Base-by-base conservation (phyloP, 2,888 invertebrate genomes). In the Chloroclysta siterata region DNA sequence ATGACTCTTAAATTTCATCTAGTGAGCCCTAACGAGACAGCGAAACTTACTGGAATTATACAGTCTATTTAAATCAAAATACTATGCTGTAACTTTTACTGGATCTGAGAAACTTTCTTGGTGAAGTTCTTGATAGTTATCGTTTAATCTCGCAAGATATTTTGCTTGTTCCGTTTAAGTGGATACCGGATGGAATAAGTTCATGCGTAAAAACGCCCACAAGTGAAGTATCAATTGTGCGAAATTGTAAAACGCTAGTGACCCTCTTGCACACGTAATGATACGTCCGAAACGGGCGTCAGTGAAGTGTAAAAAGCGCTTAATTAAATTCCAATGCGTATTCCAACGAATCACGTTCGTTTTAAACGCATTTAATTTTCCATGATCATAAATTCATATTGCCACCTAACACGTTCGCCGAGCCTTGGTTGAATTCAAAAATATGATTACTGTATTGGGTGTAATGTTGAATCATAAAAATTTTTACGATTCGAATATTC, bases 311-410 rank as follows among this genome's bases (percentile, higher is more conserved):
- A 75, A 84, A 85, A 83, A 85, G 73, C 72, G 80, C 82, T 82
- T 85, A 84, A 87, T 89, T 85, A 84, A 84, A 84, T 88, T 84
- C 81, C 80, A 76, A 79, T 82, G 82, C 83, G 81, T 83, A 77
- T 82, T 79, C 72, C 78, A 72, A 74, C 72, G 59, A 68, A 72
- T 83, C 83, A 84, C 83, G 83, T 84, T 77, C 79, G 73, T 80
- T 84, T 74, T 86, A 83, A 87, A 84, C 81, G 83, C 83, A 84
- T 89, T 87, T 88, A 86, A 87, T 88, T 87, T 80, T 79, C 77
- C 72, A 81, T 85, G 82, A 89, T 88, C 89, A 87, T 90, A 89
- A 89, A 90, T 90, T 88, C 85, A 88, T 86, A 87, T 87, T 85
- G 84, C 85, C 81, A 83, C 78, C 88, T 88, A 89, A 87, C 88